Evolutionary conservation across 35 echinoderm and acorn worm species (phyloP).

Genomic region (Holothuria glaberrima): DNA sequence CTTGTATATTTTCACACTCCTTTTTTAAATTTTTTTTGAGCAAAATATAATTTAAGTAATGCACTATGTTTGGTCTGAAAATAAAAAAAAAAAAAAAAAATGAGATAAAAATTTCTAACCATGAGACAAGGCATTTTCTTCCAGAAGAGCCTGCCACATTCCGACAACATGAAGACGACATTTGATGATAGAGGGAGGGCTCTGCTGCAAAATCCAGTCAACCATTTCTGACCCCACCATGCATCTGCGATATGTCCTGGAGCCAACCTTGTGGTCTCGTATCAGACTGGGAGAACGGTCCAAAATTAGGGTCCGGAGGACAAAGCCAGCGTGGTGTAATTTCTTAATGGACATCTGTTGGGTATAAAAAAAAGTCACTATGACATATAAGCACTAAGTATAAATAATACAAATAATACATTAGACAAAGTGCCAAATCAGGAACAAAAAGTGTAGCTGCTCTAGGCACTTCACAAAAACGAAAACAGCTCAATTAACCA

Average conservation of each 20-base stretch:
- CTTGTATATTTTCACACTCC: too few relatives aligned
- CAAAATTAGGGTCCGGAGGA: constrained; percentile 83
- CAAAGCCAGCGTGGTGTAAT: constrained; percentile 77
- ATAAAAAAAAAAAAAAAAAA: too few relatives aligned
- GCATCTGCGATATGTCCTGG: constrained; percentile 84
- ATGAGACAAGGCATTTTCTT: constrained; percentile 92
- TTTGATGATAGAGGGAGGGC: constrained; percentile 78
- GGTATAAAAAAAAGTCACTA: constrained; percentile 17
- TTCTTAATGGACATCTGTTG: constrained; percentile 72
- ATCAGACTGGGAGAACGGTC: constrained; percentile 85
- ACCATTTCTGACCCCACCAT: constrained; percentile 98
- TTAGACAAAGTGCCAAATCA: too few relatives aligned
- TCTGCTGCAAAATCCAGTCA: constrained; percentile 97
- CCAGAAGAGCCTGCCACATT: constrained; percentile 97
- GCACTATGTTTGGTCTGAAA: too few relatives aligned
- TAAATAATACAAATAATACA: too few relatives aligned
- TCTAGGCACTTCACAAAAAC: not conserved
- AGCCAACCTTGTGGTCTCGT: constrained; percentile 82
- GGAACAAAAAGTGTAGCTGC: not conserved
- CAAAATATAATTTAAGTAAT: too few relatives aligned
- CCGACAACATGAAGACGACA: constrained; percentile 90
- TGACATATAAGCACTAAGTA: too few relatives aligned
- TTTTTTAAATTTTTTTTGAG: too few relatives aligned
- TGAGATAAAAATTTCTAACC: constrained; percentile 45
- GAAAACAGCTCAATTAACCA: too few relatives aligned